Evolutionary conservation across 2,113 vertebrate genomes (phyloP), one percentile per base, ranked within the genome.

Genomic region (Candoia aspera): DNA sequence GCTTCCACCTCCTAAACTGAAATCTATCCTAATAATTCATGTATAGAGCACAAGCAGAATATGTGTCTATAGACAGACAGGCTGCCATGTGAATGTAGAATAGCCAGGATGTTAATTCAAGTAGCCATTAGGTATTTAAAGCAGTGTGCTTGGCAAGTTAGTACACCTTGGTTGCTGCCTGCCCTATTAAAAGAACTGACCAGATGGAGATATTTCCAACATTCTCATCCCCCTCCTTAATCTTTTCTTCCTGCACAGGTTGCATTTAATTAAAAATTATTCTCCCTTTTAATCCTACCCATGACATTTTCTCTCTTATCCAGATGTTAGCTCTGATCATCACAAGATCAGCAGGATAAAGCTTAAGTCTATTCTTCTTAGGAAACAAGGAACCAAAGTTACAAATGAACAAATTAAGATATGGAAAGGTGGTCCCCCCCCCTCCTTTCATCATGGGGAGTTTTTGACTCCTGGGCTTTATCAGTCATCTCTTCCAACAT

Each of bases 251-350:
- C 59, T 92, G 91, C 87, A 87, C 94, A 96, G 91, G 92, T 93
- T 96, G 95, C 88, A 95, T 90, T 94, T 95, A 96, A 97, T 97
- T 96, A 96, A 97, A 89, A 98, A 95, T 94, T 95, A 93, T 95
- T 97, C 84, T 89, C 24, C 21, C 96, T 96, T 94, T 96, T 97
- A 93, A 91, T 90, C 37, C 4, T 84, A 68, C 90, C 90, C 57
- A 87, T 92, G 91, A 94, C 87, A 8, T 87, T 95, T 95, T 91
- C 95, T 53, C 6, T 85, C 95, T 92, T 93, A 96, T 93, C 95
- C 96, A 97, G 96, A 96, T 97, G 96, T 96, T 97, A 96, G 92
- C 94, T 93, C 90, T 93, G 90, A 94, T 96, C 95, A 96, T 96
- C 91, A 94, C 94, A 96, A 95, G 95, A 95, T 96, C 94, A 94